Evolutionary conservation across 2,113 vertebrate species (phyloP).

Genomic region (Gallinago undulata): DNA sequence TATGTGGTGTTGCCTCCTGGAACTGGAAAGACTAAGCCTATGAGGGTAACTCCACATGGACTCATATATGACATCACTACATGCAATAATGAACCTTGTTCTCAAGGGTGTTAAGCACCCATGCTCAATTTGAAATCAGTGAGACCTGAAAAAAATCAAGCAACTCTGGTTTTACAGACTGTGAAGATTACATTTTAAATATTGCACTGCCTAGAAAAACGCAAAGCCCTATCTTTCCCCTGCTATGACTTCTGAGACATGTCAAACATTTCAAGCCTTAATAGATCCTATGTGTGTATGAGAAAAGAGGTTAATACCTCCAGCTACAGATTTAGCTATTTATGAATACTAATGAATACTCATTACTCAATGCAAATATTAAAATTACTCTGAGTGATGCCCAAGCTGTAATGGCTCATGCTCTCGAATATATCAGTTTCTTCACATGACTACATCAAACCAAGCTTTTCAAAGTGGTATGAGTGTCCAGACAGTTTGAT

Average conservation of each 20-base stretch:
- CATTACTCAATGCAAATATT: not conserved
- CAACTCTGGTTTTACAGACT: not conserved
- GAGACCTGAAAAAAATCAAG: not conserved
- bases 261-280: not conserved
- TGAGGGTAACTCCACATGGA: not conserved
- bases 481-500: not conserved
- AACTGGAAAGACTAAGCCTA: not conserved
- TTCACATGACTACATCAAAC: not conserved
- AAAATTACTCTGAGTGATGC: not conserved
- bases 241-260: not conserved
- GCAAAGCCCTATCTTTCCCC: not conserved
- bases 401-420: not conserved
- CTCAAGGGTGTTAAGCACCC: not conserved
- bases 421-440: not conserved
- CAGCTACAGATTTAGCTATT: not conserved
- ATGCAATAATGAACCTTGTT: not conserved
- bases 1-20: too few relatives aligned
- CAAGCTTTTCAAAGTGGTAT: not conserved
- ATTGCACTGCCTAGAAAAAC: not conserved
- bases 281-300: not conserved
- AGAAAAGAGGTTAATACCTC: not conserved
- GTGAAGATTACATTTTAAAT: not conserved
- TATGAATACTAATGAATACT: not conserved
- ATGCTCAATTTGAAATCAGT: not conserved
- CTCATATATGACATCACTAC: not conserved